Evolutionary conservation across 2,797 vertebrate species (phyloP).

Genomic region (Trichosurus vulpecula): DNA sequence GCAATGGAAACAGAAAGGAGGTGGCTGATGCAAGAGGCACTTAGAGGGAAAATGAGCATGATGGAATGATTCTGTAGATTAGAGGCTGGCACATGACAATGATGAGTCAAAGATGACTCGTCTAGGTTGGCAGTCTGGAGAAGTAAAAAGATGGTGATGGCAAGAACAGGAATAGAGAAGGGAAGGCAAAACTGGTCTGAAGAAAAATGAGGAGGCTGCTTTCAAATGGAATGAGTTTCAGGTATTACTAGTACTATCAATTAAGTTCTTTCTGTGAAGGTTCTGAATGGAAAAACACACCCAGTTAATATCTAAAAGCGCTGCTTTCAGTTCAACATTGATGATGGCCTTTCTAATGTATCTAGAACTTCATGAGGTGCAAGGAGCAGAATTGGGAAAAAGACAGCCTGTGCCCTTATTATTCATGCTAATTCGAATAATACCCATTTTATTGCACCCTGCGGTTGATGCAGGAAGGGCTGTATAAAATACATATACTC

Average conservation of each 20-base stretch:
- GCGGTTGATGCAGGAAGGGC: constrained; percentile 44
- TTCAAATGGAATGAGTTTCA: not conserved
- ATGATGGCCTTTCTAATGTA: not conserved
- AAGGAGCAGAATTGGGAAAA: not conserved
- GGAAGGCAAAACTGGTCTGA: not conserved
- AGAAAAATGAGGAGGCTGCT: not conserved
- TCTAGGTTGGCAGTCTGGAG: not conserved
- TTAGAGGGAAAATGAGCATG: not conserved
- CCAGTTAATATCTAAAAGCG: constrained; percentile 34
- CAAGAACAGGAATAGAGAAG: not conserved
- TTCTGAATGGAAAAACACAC: constrained; percentile 25
- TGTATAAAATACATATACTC: constrained; percentile 9
- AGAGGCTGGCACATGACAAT: not conserved
- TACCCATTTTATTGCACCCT: constrained; percentile 22
- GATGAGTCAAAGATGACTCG: not conserved
- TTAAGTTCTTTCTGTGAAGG: constrained; percentile 9
- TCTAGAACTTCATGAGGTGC: not conserved
- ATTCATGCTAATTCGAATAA: constrained; percentile 28
- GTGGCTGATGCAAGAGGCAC: not conserved
- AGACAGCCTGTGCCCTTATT: not conserved
- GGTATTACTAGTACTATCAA: not conserved
- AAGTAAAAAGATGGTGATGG: not conserved
- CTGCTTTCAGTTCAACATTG: not conserved
- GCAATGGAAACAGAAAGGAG: not conserved
- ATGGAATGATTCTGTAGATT: not conserved